A percentile compares a stretch with the other conserved stretches of the same genome.
Evolutionary conservation across 2,888 invertebrate genomes (phyloP).

Genomic region (Clitarchus hookeri): DNA sequence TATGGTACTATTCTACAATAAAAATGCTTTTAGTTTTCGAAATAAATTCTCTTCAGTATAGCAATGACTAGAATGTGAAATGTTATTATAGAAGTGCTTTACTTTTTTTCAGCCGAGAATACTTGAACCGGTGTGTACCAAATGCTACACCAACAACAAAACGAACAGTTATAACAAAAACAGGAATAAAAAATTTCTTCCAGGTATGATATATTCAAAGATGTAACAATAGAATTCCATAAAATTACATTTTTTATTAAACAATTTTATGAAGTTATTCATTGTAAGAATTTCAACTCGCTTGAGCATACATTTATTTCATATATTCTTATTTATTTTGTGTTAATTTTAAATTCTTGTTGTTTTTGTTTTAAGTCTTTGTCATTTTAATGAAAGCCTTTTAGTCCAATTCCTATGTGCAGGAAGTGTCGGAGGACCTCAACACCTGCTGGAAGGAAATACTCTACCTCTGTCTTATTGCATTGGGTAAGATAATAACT

Average conservation of each 20-base stretch:
- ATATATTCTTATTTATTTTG: no score
- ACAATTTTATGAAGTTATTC: constrained; percentile 23
- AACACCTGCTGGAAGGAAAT: constrained; percentile 63
- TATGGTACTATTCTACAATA: no score
- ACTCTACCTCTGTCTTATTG: constrained; percentile 62
- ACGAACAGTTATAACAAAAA: constrained; percentile 56
- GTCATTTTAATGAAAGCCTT: not conserved
- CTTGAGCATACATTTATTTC: no score
- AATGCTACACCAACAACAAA: constrained; percentile 53
- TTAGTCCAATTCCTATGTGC: constrained; percentile 44
- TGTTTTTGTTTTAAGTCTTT: no score
- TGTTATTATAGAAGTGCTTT: constrained; percentile 11
- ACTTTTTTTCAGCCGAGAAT: constrained; percentile 54
- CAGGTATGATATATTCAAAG: constrained; percentile 49
- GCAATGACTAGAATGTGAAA: no score
- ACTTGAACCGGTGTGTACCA: constrained; percentile 61
- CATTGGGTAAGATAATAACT: constrained; percentile 58
- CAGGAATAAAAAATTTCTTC: constrained; percentile 59
- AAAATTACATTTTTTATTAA: constrained; percentile 12
- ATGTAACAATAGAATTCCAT: constrained; percentile 25
- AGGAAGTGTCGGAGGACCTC: constrained; percentile 66
- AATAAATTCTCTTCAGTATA: no score
- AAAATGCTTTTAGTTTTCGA: no score
- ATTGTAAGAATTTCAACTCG: no score
- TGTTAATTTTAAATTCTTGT: no score